Base-by-base conservation (phyloP, 2,888 invertebrate species). In the Pandemis corylana region DNA sequence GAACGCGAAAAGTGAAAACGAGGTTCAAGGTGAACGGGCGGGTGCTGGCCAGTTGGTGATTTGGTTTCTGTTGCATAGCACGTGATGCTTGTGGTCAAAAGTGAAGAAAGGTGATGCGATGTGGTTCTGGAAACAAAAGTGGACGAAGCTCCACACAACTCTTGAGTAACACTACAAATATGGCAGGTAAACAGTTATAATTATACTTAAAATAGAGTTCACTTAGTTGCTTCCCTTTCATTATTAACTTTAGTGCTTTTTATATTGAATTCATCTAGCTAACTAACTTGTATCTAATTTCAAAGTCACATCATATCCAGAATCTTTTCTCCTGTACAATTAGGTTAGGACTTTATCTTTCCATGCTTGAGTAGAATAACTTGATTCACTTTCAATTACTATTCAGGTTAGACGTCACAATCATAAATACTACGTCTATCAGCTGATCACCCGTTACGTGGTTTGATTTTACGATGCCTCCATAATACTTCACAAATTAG, bases 401-500 rank as follows among this genome's bases (percentile, higher is more conserved):
- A 13, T 51, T 15, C 15, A 46, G 12, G 46, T 6, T 78, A 74
- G 80, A 76, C 78, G 79, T 77, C 77, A 71, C 68, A 56, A 56
- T 56, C 20, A 20, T 56, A 56, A 56, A 56, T 78, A 61, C 74
- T 53, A 67, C 59, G 53, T 78, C 80, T 80, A 90, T 87, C 90
- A 91, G 90, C 90, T 90, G 90, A 90, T 87, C 76, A 78, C 78
- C 83, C 80, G 84, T 83, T 87, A 84, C 80, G 82, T 86, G 83
- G 84, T 86, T 82, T 81, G 79, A 78, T 83, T 91, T 92, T 91
- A 93, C 86, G 88, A 85, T 85, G 80, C 85, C 81, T 86, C 85
- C 85, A 90, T 90, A 91, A 89, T 84, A 87, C 91, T 91, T 93
- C 91, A 92, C 94, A 93, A 93, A 94, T 94, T 94, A 94, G 94